Base-by-base conservation (phyloP, 2,888 invertebrate species). In the Eudasyphora cyanicolor region DNA sequence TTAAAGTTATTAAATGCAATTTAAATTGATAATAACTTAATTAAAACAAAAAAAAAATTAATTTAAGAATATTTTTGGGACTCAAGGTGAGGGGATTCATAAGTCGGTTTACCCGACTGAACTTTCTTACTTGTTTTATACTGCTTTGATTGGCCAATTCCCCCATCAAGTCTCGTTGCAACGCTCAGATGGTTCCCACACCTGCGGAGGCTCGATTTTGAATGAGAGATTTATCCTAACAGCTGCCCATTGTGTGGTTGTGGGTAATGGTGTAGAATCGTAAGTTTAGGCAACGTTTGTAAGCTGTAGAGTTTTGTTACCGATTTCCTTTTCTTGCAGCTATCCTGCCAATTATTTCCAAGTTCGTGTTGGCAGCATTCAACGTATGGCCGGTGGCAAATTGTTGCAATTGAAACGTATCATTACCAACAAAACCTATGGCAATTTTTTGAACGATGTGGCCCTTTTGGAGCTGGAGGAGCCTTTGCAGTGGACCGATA, bases 161-260 rank as follows among this genome's bases (percentile, higher is more conserved):
- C 92, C 93, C 0, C 89, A 91, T 86, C 91, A 91, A 86, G 87
- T 91, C 1, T 92, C 92, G 0, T 32, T 92, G 60, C 88, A 89
- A 57, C 86, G 84, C 0, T 79, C 78, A 14, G 73, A 87, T 38
- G 88, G 87, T 2, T 70, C 35, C 0, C 90, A 90, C 80, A 74
- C 85, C 17, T 91, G 91, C 45, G 90, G 89, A 21, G 91, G 88
- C 14, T 87, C 88, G 0, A 81, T 91, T 42, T 76, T 91, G 35
- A 86, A 81, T 24, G 60, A 82, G n/a, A 78, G 70, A 7, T 87
- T 76, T 60, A 76, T 87, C 17, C 71, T 91, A 14, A 91, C 91
- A 0, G 90, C 91, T 14, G 91, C 90, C 0, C 91, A 91, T 75
- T 91, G 91, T 83, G 90, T 91, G 12, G 88, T 87, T 12, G 75